phyloP scores from a whole-genome alignment of 2,113 vertebrate species.

The Aegotheles bennettii region DNA sequence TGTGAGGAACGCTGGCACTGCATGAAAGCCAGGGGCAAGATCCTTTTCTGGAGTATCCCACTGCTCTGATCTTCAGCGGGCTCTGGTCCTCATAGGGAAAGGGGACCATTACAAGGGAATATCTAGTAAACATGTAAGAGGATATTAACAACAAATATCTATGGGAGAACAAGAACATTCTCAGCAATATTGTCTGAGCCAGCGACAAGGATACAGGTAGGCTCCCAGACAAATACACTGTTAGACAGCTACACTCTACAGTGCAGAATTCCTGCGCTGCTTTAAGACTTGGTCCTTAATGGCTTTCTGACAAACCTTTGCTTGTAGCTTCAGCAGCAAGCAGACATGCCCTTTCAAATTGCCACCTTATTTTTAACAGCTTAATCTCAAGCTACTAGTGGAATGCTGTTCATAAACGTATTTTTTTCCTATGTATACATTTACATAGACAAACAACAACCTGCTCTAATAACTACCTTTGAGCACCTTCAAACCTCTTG shows the following conservation, averaged over 20 bases:
- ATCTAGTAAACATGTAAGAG: too few relatives aligned
- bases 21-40: background rate
- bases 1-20: background rate
- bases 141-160: background rate
- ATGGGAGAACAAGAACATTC: background rate
- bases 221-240: background rate
- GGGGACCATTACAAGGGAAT: background rate
- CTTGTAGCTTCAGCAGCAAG: background rate
- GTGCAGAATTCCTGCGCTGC: background rate
- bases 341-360: background rate
- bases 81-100: background rate
- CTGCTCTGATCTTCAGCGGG: background rate
- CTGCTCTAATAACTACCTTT: background rate
- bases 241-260: background rate
- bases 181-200: background rate
- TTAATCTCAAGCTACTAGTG: background rate
- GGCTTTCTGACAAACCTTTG: background rate
- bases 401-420: background rate
- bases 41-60: background rate
- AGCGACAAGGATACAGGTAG: accelerated
- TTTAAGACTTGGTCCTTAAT: background rate
- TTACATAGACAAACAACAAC: background rate
- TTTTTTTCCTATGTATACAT: background rate
- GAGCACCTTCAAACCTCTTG: background rate
- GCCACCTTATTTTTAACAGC: background rate